These are phyloP conservation scores for Ceratina calcarata DNA, from an alignment of 1,140 invertebrate species.

Conservation along the genomic window DNA sequence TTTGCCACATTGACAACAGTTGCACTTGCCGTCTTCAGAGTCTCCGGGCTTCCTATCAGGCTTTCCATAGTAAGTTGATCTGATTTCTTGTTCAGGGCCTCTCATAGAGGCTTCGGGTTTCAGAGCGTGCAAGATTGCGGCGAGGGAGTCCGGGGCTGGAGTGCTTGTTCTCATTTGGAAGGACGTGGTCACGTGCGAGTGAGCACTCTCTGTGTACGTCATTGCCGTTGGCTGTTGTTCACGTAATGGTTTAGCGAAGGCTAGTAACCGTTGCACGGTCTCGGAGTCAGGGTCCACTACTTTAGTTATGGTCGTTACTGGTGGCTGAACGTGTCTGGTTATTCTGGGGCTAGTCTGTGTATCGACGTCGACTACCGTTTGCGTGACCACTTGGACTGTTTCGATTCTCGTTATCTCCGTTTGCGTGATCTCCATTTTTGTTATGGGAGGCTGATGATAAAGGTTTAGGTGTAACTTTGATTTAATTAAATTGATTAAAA, in stretches of 20 bases:
- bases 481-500: not conserved
- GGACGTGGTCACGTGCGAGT: conserved; percentile 18
- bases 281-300: conserved; percentile 13
- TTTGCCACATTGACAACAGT: conserved; percentile 52
- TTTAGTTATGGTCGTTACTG: not conserved
- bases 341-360: not conserved
- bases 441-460: not conserved
- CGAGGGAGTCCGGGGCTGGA: not conserved
- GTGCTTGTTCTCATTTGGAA: not conserved
- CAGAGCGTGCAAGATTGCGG: not conserved
- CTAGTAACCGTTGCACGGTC: conserved; percentile 21
- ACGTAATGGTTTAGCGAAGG: not conserved
- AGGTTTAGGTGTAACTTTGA: not conserved
- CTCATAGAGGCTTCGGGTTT: no score
- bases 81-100: conserved; percentile 42
- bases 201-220: not conserved
- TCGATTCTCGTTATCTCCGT: conserved; percentile 30
- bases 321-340: not conserved
- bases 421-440: conserved; percentile 16
- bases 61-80: conserved; percentile 35
- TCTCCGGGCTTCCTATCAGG: not conserved
- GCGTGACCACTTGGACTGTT: conserved; percentile 23
- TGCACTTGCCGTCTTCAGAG: not conserved
- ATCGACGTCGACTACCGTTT: not conserved
- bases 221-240: conserved; percentile 24